A percentile compares a stretch with the other conserved stretches of the same genome.
These are phyloP conservation scores for Isoperla grammatica DNA, from an alignment of 2,888 invertebrate species.

Conservation along the genomic window DNA sequence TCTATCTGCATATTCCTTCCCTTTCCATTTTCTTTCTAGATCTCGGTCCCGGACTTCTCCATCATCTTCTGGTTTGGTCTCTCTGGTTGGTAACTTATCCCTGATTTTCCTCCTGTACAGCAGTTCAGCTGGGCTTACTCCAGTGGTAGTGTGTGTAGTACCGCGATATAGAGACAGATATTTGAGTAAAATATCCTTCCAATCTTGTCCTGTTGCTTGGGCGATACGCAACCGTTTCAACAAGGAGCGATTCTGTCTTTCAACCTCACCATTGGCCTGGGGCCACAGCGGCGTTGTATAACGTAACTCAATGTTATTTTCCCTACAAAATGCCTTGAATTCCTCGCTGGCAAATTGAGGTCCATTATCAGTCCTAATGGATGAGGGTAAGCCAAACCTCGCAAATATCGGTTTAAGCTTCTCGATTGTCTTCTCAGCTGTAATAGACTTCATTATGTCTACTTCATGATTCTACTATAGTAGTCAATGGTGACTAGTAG, in stretches of 20 bases:
- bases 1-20: too few relatives aligned
- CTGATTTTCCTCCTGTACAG: background rate
- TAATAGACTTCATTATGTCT: constrained; percentile 2
- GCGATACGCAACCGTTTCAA: too few relatives aligned
- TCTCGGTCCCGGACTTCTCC: too few relatives aligned
- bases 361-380: constrained; percentile 33
- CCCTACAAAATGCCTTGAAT: too few relatives aligned
- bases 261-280: too few relatives aligned
- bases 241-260: too few relatives aligned
- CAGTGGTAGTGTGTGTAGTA: constrained; percentile 18
- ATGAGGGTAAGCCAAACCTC: background rate
- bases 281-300: constrained; percentile 25
- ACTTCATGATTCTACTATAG: constrained; percentile 1
- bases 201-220: too few relatives aligned
- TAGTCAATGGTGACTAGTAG: constrained; percentile 10
- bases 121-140: constrained; percentile 31
- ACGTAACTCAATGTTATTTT: constrained; percentile 23
- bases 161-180: constrained; percentile 29
- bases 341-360: constrained; percentile 19
- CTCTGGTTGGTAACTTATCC: background rate
- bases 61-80: background rate
- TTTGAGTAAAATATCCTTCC: constrained; percentile 26
- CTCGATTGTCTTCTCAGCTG: constrained; percentile 27
- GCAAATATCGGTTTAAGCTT: constrained; percentile 32
- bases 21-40: too few relatives aligned